Evolutionary conservation across 2,113 vertebrate genomes (phyloP).

Genomic region (Ptilonorhynchus violaceus): DNA sequence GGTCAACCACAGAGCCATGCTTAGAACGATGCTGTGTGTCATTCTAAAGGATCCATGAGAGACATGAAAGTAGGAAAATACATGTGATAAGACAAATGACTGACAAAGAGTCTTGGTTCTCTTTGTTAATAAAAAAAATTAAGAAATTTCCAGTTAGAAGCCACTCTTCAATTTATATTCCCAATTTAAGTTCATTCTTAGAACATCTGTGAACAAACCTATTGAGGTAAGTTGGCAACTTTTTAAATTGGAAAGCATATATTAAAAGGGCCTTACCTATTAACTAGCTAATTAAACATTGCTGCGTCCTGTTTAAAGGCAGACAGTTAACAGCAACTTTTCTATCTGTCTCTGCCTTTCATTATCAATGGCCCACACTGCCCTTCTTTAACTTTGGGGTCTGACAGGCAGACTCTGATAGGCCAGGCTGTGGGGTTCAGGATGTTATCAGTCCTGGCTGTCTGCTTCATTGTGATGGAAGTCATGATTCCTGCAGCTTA

Average conservation of each 20-base stretch:
- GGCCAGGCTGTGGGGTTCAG: not conserved
- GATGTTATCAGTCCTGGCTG: not conserved
- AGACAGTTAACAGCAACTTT: not conserved
- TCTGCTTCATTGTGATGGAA: not conserved
- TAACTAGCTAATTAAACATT: not conserved
- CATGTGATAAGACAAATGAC: slow-evolving; percentile 13
- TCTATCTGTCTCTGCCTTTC: not conserved
- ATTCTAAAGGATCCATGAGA: slow-evolving; percentile 69
- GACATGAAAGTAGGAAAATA: slow-evolving; percentile 56
- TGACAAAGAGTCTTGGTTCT: slow-evolving; percentile 4
- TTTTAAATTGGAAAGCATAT: not conserved
- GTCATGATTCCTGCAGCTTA: not conserved
- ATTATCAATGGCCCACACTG: not conserved
- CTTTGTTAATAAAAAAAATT: not conserved
- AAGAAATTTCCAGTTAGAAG: not conserved
- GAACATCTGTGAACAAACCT: not conserved
- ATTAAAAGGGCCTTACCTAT: not conserved
- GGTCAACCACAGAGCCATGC: slow-evolving; percentile 82
- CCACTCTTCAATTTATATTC: not conserved
- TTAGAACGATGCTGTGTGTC: slow-evolving; percentile 73
- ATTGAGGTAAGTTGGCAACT: not conserved
- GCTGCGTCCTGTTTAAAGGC: not conserved
- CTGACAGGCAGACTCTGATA: not conserved
- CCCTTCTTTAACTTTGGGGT: not conserved
- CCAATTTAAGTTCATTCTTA: not conserved